These are phyloP conservation scores for Enteromius thamalakanensis DNA, from an alignment of 2,797 vertebrate genomes.

Conservation along the genomic window DNA sequence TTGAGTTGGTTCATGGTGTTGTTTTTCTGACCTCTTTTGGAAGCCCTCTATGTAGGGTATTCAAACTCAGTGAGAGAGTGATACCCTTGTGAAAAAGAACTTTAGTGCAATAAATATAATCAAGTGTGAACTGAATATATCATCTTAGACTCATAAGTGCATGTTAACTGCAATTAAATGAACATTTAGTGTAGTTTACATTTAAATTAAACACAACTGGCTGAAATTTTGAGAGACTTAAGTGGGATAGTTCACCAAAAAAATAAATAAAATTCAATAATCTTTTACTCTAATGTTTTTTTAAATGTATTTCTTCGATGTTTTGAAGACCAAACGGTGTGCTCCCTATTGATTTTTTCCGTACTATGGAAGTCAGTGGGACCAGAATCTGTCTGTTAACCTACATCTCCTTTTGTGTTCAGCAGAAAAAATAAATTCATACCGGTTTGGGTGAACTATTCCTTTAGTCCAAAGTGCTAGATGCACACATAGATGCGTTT, in stretches of 20 bases:
- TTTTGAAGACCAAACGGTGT: too few relatives aligned
- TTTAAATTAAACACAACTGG: constrained; percentile 3
- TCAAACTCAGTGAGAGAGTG: constrained; percentile 5
- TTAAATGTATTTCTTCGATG: too few relatives aligned
- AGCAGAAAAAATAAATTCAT: neutral
- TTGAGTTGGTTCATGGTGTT: constrained; percentile 16
- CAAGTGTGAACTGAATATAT: neutral
- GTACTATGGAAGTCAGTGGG: neutral
- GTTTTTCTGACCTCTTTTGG: constrained; percentile 1
- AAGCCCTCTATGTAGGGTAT: neutral
- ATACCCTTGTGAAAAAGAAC: neutral
- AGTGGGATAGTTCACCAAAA: neutral
- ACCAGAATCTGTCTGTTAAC: neutral
- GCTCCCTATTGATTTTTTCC: neutral
- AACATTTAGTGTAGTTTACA: neutral
- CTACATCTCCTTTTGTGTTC: neutral
- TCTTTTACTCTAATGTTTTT: neutral
- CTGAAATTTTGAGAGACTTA: neutral
- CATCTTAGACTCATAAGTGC: neutral
- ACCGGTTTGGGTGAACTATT: neutral
- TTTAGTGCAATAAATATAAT: neutral
- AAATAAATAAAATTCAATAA: neutral
- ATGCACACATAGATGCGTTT: neutral
- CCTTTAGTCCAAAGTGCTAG: neutral
- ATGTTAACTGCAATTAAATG: neutral